Conservation (phyloP, 2,797 vertebrate species). For the Diglossa cyanea region DNA sequence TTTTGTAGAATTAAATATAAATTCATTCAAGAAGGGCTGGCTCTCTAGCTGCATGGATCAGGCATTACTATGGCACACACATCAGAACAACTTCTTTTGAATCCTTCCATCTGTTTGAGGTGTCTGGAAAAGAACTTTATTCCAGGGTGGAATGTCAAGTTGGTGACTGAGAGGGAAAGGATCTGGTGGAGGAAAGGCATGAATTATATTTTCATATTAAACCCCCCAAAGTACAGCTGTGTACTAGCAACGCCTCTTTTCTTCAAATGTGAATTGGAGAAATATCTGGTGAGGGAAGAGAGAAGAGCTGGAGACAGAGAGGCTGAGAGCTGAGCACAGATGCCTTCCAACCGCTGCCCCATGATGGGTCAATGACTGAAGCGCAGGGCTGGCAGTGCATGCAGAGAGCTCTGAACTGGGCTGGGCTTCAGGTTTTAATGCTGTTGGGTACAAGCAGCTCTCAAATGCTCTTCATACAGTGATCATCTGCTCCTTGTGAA, state of each 20-base stretch:
- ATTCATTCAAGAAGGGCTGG: background rate
- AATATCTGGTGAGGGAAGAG: background rate
- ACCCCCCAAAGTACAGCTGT: background rate
- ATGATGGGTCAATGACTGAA: accelerated
- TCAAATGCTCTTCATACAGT: background rate
- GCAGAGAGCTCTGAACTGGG: background rate
- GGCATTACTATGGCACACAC: background rate
- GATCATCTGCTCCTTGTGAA: background rate
- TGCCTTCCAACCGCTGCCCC: background rate
- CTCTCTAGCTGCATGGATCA: background rate
- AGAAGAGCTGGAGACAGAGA: background rate
- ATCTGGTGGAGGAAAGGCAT: background rate
- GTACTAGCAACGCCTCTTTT: background rate
- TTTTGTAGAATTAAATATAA: background rate
- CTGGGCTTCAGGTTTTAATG: background rate
- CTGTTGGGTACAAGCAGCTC: background rate
- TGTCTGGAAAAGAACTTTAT: background rate
- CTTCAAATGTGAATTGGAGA: background rate
- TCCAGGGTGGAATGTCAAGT: background rate
- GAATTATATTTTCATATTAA: background rate
- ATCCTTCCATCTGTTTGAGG: background rate
- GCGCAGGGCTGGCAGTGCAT: background rate
- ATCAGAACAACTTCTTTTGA: background rate
- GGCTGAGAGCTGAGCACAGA: background rate
- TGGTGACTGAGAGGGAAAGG: background rate